These are phyloP conservation scores for Heliconius charithonia DNA, from an alignment of 2,888 invertebrate genomes.

Conservation along the genomic window DNA sequence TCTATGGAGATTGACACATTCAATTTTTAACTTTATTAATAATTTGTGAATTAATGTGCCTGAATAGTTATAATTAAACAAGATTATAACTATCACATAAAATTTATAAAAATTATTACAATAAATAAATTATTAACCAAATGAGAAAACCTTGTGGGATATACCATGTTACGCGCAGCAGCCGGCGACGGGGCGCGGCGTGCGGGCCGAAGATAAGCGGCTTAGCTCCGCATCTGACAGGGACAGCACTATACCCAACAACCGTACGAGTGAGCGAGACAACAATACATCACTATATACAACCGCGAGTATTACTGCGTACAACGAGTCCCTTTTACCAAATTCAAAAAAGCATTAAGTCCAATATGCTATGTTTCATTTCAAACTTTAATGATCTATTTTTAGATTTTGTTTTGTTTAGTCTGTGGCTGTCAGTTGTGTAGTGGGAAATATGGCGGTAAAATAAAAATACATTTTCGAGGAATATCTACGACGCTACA, in stretches of 20 bases:
- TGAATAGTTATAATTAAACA: no score
- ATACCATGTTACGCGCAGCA: constrained; percentile 71
- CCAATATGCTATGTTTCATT: constrained; percentile 42
- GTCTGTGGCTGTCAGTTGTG: constrained; percentile 52
- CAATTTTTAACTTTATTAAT: no score
- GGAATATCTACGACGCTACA: constrained; percentile 77
- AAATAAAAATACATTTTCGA: constrained; percentile 83
- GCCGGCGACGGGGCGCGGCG: constrained; percentile 72
- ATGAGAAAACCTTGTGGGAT: constrained; percentile 66
- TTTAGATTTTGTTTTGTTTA: constrained; percentile 51
- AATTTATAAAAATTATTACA: constrained; percentile 22
- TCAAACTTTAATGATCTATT: constrained; percentile 40
- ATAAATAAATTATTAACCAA: constrained; percentile 39
- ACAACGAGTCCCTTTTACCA: constrained; percentile 58
- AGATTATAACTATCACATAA: neutral
- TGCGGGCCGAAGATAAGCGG: constrained; percentile 83
- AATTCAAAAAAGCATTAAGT: constrained; percentile 58
- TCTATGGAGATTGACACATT: neutral
- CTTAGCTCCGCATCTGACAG: constrained; percentile 76
- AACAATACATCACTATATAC: constrained; percentile 70
- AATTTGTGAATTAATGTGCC: no score
- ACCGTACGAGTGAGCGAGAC: constrained; percentile 56
- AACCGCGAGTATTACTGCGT: constrained; percentile 76
- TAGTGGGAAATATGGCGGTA: constrained; percentile 56
- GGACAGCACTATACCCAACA: constrained; percentile 56